A percentile compares a stretch with the other conserved stretches of the same genome.
Evolutionary conservation across 1,140 invertebrate species (phyloP).

Genomic region (Druon quercuslanigerum): DNA sequence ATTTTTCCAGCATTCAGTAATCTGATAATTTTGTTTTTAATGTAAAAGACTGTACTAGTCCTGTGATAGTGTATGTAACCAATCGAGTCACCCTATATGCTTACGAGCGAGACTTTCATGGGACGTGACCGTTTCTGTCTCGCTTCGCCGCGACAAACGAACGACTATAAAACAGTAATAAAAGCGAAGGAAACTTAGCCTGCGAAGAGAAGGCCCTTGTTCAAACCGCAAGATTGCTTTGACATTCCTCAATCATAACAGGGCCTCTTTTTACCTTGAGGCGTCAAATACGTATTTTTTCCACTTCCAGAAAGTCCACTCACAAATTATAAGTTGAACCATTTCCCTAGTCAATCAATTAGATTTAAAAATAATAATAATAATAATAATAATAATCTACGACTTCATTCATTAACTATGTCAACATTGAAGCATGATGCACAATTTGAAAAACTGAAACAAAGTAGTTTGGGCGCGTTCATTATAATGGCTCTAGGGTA

Average conservation of each 20-base stretch:
- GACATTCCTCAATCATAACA: slow-evolving; percentile 61
- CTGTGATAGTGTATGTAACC: neutral
- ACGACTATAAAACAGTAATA: slow-evolving; percentile 56
- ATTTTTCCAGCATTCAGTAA: too few species aligned
- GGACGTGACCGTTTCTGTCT: slow-evolving; percentile 58
- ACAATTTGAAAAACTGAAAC: too few species aligned
- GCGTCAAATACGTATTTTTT: neutral
- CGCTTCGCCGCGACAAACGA: slow-evolving; percentile 47
- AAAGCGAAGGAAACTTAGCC: slow-evolving; percentile 41
- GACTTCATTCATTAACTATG: too few species aligned
- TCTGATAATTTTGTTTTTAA: too few species aligned
- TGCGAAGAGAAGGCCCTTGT: slow-evolving; percentile 40
- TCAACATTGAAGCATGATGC: too few species aligned
- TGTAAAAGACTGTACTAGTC: neutral
- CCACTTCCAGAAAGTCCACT: neutral
- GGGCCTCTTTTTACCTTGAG: slow-evolving; percentile 32
- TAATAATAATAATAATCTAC: too few species aligned
- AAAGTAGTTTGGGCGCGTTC: too few species aligned
- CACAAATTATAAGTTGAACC: neutral
- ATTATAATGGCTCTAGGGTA: too few species aligned
- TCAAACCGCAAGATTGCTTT: slow-evolving; percentile 54
- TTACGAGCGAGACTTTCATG: slow-evolving; percentile 35
- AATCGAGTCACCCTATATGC: neutral
- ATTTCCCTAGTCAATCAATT: too few species aligned
- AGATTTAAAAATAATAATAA: too few species aligned